Conservation (phyloP, 2,888 invertebrate species). For the Scelioninae gen. 2 region DNA sequence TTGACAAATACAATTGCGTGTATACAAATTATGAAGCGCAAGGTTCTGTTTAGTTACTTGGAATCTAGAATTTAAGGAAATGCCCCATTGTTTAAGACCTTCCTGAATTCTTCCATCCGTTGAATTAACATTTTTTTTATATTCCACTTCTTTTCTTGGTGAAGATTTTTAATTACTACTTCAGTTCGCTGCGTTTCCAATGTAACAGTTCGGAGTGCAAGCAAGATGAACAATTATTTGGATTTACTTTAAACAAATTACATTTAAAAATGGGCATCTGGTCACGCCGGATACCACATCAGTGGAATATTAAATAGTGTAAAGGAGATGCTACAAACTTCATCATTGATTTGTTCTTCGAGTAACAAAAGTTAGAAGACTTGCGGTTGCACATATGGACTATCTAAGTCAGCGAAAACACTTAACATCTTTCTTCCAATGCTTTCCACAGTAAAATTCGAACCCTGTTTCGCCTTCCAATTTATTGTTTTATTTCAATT, state of each 20-base stretch:
- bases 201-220: no score
- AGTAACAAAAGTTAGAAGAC: slow-evolving; percentile 47
- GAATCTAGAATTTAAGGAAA: slow-evolving; percentile 37
- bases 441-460: no score
- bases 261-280: slow-evolving; percentile 28
- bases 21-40: slow-evolving; percentile 47
- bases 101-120: slow-evolving; percentile 12
- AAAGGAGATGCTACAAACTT: slow-evolving; percentile 41
- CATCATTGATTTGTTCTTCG: slow-evolving; percentile 48
- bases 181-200: no score
- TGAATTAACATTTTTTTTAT: slow-evolving; percentile 20
- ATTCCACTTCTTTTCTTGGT: background rate
- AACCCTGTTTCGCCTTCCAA: no score
- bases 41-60: slow-evolving; percentile 30
- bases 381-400: slow-evolving; percentile 52
- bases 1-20: slow-evolving; percentile 56
- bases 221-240: no score
- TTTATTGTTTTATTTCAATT: slow-evolving; percentile 30
- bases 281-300: slow-evolving; percentile 28
- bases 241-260: background rate
- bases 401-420: slow-evolving; percentile 24
- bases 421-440: slow-evolving; percentile 36
- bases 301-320: slow-evolving; percentile 19
- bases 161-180: no score
- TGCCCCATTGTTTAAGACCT: slow-evolving; percentile 31